These are phyloP conservation scores for Dendrocopos noguchii DNA, from an alignment of 2,113 vertebrate species.

Conservation along the genomic window DNA sequence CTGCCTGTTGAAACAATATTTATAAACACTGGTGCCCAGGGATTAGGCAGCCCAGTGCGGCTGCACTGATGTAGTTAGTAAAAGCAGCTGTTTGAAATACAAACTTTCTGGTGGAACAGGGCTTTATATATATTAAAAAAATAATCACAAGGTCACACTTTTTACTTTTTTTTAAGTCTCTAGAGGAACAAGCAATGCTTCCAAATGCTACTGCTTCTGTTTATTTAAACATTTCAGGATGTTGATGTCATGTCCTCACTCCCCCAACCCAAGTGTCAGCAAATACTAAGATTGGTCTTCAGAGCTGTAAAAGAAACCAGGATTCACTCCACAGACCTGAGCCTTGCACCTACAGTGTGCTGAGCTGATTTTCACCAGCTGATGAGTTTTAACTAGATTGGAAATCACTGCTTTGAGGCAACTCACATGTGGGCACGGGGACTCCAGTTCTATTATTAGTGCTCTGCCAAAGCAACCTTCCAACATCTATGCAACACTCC, in stretches of 20 bases:
- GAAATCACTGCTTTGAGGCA: neutral
- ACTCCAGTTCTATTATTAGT: neutral
- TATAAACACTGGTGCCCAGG: slow-evolving; percentile 1
- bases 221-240: slow-evolving; percentile 24
- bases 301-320: neutral
- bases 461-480: neutral
- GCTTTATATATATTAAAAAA: neutral
- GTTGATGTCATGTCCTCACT: neutral
- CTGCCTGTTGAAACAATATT: slow-evolving; percentile 22
- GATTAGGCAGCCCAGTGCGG: neutral
- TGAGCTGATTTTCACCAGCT: neutral
- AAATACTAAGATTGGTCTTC: neutral
- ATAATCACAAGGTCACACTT: neutral
- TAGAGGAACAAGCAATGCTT: neutral
- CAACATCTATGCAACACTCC: fast-evolving
- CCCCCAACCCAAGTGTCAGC: neutral
- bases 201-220: neutral
- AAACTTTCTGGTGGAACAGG: neutral
- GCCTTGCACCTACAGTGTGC: neutral
- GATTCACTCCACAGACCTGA: neutral
- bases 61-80: neutral
- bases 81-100: slow-evolving; percentile 25
- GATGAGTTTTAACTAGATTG: neutral
- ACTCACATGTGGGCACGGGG: neutral
- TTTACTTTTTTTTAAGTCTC: neutral